Base-by-base conservation (phyloP, 2,113 vertebrate genomes). In the Barbus barbus region DNA sequence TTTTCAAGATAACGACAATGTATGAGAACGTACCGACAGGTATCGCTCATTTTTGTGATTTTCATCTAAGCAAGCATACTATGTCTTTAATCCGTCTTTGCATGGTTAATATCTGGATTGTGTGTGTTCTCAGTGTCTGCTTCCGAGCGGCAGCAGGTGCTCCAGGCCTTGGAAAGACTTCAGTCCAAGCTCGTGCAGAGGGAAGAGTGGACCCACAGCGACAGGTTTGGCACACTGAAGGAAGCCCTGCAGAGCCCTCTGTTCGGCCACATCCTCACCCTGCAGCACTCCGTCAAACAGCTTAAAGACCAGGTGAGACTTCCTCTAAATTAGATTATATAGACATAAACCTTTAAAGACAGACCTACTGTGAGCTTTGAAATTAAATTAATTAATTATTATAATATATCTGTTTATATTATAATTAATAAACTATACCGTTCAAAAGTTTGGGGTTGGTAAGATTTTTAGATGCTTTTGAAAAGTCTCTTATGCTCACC, bases 261-360 rank as follows among this genome's bases (percentile, higher is more conserved):
- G 84, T 97, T 99, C 82, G 95, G 92, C 90, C 97, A 97, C 92
- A 97, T 99, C 75, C 94, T 99, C 79, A 97, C 96, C 3, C 95
- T 99, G 79, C 97, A 99, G 93, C 95, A 96, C 88, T 98, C 97
- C 83, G 95, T 99, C 93, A 97, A 93, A 83, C 98, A 98, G 83
- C 95, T 99, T 60, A 95, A 95, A 73, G 94, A 96, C 20, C 96
- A 99, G 92, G 96, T 96, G 86, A 94, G 94, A 90, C 31, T 60
- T 78, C 16, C 9, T 31, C 60, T 5, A 20, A 28, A 18, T 18
- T 31, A 3, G 16, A 72, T n/a, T 41, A 11, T 9, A 11, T 41
- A 9, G 4, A 28, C 26, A 12, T 44, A 12, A 44, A 44, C 41
- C 41, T 44, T 44, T 44, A 44, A 44, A 44, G 9, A 44, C 41